Conservation (phyloP, 2,797 vertebrate species). For the Lithobates sylvaticus region DNA sequence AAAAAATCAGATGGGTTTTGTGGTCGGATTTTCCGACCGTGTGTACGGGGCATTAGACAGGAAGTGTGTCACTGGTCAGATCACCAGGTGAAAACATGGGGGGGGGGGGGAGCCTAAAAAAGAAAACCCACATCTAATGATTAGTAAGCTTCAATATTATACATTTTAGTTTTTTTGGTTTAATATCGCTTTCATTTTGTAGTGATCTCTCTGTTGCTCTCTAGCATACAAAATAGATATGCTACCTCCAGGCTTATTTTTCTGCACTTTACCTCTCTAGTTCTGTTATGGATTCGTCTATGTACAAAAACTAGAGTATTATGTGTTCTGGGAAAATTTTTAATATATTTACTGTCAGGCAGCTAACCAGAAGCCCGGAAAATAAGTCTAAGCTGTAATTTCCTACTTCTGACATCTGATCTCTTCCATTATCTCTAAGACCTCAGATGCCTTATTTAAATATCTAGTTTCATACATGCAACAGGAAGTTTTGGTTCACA, state of each 20-base stretch:
- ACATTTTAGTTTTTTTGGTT: too few relatives aligned
- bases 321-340: neutral
- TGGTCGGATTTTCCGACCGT: too few relatives aligned
- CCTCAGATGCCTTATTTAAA: conserved; percentile 52
- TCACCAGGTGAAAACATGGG: too few relatives aligned
- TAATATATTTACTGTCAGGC: conserved; percentile 20
- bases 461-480: neutral
- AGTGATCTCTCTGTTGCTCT: neutral
- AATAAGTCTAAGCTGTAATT: conserved; percentile 5
- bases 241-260: too few relatives aligned
- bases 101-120: too few relatives aligned
- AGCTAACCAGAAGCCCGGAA: conserved; percentile 12
- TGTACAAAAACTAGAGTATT: conserved; percentile 1
- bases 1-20: too few relatives aligned
- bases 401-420: conserved; percentile 36
- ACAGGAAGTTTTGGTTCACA: neutral
- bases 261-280: neutral
- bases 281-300: neutral
- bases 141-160: too few relatives aligned
- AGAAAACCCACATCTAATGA: too few relatives aligned
- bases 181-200: neutral
- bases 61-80: too few relatives aligned
- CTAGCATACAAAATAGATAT: neutral
- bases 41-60: too few relatives aligned
- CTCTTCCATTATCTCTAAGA: conserved; percentile 35